These are phyloP conservation scores for Oxyruncus cristatus DNA, from an alignment of 2,113 vertebrate species.

Conservation along the genomic window DNA sequence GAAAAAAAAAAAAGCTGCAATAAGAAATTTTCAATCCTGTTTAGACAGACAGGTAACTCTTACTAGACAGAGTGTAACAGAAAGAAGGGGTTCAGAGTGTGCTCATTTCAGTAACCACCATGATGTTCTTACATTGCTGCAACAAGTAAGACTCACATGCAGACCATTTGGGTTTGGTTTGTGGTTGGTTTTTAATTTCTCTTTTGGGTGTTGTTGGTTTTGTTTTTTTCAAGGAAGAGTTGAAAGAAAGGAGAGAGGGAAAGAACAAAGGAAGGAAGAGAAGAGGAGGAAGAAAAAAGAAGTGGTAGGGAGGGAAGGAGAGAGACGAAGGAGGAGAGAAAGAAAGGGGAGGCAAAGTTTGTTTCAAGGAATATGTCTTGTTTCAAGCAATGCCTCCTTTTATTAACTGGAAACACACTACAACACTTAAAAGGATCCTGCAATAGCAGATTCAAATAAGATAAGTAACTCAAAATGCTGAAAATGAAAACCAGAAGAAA, in stretches of 20 bases:
- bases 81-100: neutral
- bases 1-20: neutral
- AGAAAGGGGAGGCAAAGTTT: neutral
- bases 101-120: neutral
- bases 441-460: neutral
- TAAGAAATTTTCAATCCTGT: neutral
- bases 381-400: neutral
- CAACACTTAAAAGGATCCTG: neutral
- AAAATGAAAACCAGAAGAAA: slow-evolving; percentile 57
- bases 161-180: neutral
- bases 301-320: neutral
- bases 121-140: neutral
- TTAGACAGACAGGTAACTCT: neutral
- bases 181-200: neutral
- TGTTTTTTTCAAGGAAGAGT: neutral
- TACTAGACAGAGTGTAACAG: neutral
- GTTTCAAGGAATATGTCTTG: neutral
- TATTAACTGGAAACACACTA: slow-evolving; percentile 1
- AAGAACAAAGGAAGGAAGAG: neutral
- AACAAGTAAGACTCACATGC: neutral
- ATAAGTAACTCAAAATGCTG: slow-evolving; percentile 26
- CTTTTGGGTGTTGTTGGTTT: neutral
- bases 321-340: neutral
- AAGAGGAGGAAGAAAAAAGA: neutral
- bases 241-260: neutral